Evolutionary conservation across 2,888 invertebrate genomes (phyloP), one percentile per base, ranked within the genome.

Genomic region (Nomada fucata): DNA sequence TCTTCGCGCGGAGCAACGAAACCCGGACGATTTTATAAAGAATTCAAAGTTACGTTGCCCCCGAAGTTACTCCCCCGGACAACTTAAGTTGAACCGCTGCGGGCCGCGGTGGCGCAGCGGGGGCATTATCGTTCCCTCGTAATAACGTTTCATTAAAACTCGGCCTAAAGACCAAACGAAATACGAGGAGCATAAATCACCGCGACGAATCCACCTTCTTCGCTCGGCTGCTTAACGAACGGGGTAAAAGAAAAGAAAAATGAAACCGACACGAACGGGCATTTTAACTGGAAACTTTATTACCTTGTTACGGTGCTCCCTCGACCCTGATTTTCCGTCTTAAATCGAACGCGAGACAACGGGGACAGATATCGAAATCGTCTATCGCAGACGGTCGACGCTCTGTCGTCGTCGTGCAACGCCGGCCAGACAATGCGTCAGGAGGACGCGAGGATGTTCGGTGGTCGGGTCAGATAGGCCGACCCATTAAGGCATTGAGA

Each of bases 401-500:
- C 50, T 68, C 70, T 2, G 59, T 52, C 65, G 65, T 42, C 57
- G 53, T 15, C 47, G 71, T 71, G 79, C 52, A 64, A 29, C 53
- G 69, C 67, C 29, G 42, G 67, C 52, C 84, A 59, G 61, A 79
- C 79, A 84, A 87, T 80, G 55, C 57, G 60, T 10, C 50, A 55
- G 55, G 57, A 52, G 61, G 72, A 72, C 71, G 73, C 73, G 77
- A 68, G 80, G 61, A 75, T 69, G 76, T 70, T 74, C 63, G 74
- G 80, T 82, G 82, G 82, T 63, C 71, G 68, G 59, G 61, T 79
- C 75, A 69, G 82, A 87, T 84, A 87, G 79, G 71, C 71, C 82
- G 82, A 73, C 59, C 84, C 80, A 86, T 89, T 88, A 86, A 79
- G 82, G 82, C 64, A 88, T 88, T 81, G 85, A 82, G 78, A 74